phyloP scores from a whole-genome alignment of 2,797 vertebrate species.

The Micropoecilia bifurca region DNA sequence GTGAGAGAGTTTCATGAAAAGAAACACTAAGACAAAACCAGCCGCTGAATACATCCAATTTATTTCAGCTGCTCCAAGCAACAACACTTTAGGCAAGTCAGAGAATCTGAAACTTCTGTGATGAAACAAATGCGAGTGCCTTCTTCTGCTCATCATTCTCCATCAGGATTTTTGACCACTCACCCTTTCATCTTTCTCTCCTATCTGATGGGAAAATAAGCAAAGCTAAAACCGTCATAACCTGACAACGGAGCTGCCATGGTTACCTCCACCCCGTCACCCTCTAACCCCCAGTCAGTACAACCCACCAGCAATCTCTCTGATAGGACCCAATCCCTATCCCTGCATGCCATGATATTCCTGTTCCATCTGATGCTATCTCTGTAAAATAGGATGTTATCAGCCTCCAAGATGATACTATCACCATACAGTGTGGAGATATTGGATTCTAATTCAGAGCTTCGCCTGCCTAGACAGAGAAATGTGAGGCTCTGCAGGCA shows the following conservation, averaged over 20 bases:
- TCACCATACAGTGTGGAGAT: constrained; percentile 62
- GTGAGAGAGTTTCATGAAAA: constrained; percentile 25
- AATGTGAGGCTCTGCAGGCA: constrained; percentile 56
- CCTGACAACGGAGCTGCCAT: constrained; percentile 28
- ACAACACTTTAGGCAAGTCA: constrained; percentile 35
- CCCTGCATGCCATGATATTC: constrained; percentile 55
- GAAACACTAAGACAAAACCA: constrained; percentile 10
- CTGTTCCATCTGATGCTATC: constrained; percentile 72
- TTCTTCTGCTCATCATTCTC: constrained; percentile 40
- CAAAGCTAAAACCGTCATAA: constrained; percentile 42
- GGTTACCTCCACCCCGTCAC: constrained; percentile 37
- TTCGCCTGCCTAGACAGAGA: constrained; percentile 44
- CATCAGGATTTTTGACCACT: constrained; percentile 44
- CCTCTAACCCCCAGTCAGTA: constrained; percentile 37
- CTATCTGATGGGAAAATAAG: constrained; percentile 55
- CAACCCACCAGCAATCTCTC: constrained; percentile 41
- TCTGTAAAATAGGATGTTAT: constrained; percentile 71
- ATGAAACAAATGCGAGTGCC: constrained; percentile 52
- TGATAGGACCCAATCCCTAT: constrained; percentile 57
- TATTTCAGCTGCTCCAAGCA: constrained; percentile 50
- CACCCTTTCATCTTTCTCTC: constrained; percentile 45
- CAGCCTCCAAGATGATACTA: constrained; percentile 68
- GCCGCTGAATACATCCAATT: constrained; percentile 41
- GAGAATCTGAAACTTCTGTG: constrained; percentile 46
- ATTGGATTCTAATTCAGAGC: constrained; percentile 71